These are phyloP conservation scores for Ptilodon capucinus DNA, from an alignment of 2,888 invertebrate species.

Conservation along the genomic window DNA sequence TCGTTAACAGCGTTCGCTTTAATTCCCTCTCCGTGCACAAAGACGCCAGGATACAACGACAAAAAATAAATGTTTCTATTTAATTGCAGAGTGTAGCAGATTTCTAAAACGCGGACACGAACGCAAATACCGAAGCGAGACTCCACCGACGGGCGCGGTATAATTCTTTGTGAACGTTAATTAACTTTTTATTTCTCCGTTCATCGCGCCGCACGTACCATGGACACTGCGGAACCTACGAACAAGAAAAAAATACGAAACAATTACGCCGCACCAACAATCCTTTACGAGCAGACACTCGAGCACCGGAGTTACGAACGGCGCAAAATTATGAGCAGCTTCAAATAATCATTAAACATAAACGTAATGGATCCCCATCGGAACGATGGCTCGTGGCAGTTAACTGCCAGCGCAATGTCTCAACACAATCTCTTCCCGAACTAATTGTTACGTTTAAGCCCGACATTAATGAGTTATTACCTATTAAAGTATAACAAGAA, in stretches of 20 bases:
- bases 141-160: conserved; percentile 38
- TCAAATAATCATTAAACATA: conserved; percentile 79
- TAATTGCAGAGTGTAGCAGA: conserved; percentile 27
- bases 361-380: conserved; percentile 77
- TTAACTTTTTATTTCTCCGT: conserved; percentile 57
- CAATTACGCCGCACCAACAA: conserved; percentile 57
- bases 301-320: conserved; percentile 61
- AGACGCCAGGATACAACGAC: conserved; percentile 49
- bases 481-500: conserved; percentile 69
- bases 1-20: conserved; percentile 67
- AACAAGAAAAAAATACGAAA: conserved; percentile 46
- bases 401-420: conserved; percentile 73
- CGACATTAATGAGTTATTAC: conserved; percentile 74
- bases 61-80: conserved; percentile 40
- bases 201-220: conserved; percentile 34
- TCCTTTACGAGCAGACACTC: conserved; percentile 62
- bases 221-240: conserved; percentile 31
- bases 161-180: conserved; percentile 55
- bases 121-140: conserved; percentile 34
- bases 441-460: conserved; percentile 72
- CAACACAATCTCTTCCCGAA: conserved; percentile 70
- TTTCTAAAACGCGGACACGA: conserved; percentile 17
- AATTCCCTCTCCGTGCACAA: conserved; percentile 44
- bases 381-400: conserved; percentile 72
- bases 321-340: conserved; percentile 71